Base-by-base conservation (phyloP, 2,113 vertebrate species). In the Pangasianodon gigas region DNA sequence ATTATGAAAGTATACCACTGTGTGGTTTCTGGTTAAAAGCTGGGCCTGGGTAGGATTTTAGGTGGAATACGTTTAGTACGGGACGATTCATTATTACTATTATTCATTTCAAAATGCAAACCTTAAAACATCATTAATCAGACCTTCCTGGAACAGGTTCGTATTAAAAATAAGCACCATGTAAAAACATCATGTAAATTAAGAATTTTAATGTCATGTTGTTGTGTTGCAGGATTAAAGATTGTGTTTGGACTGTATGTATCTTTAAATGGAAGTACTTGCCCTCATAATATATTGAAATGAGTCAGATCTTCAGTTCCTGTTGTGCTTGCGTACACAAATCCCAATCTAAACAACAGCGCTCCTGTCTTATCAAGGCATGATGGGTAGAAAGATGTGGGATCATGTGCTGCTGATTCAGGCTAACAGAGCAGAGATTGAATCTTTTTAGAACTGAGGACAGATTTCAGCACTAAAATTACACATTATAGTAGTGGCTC, bases 361-460 rank as follows among this genome's bases (percentile, higher is more conserved):
- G 3, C 81, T 74, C 58, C 74, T 54, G 60, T 69, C 24, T 46
- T 37, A 26, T 32, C 48, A 1, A 41, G 0, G 32, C 29, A n/a
- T 65, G 0, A 77, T 87, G 4, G 0, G 37, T 44, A 13, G 26
- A n/a, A 24, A 41, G 32, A 86, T 71, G 11, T 41, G 44, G 32
- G 67, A 65, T 74, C 89, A 87, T 62, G 77, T 13, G 41, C 48
- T 83, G 4, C 65, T 83, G 41, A 90, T 82, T 58, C 41, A 54
- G 51, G 18, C 75, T 81, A 18, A 6, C 24, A 37, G 21, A 74
- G 26, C 8, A 51, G 21, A 29, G 32, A 48, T 7, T 41, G 6
- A 19, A 2, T 19, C 0, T 74, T 74, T 74, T 44, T n/a, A 29
- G 29, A 44, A 41, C 37, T 75, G 16, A 32, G 44, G 13, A 56